Base-by-base conservation (phyloP, 2,888 invertebrate species). In the Drymonia ruficornis region DNA sequence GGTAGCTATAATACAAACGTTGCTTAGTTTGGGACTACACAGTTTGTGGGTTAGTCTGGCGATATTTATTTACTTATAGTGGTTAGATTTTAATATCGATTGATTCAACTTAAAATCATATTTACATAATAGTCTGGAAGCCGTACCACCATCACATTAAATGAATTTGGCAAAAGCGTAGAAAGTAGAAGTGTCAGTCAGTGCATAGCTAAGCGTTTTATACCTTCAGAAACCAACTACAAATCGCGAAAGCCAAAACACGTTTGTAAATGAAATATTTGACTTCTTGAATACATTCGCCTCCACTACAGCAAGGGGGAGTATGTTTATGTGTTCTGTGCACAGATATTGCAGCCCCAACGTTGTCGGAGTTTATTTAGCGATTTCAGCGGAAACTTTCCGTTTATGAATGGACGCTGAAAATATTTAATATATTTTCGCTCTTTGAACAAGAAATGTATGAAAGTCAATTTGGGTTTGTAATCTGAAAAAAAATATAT, bases 291-390 rank as follows among this genome's bases (percentile, higher is more conserved):
- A 48, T 48, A 48, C 34, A 29, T 38, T n/a, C 31, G 47, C 47
- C 43, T 42, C 48, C 31, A n/a, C n/a, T 46, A 36, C 28, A 34
- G 36, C 34, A 45, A 54, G 44, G 46, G 44, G 46, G 43, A 52
- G 45, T 47, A 44, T 34, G 52, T 52, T 44, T 36, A 28, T 47
- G 51, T 56, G 55, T 49, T 36, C 52, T 18, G 18, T 18, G 18
- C 43, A 53, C 55, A 34, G 55, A 52, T 53, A 52, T 43, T 50
- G 15, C 52, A 38, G 16, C 48, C 50, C 52, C 36, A 52, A 12
- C 18, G 18, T 2, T 12, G 43, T 1, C 43, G 12, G 19, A 18
- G 18, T 19, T 43, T 43, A 19, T 13, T 19, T 43, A 19, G 43
- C 43, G 11, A 43, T 43, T 43, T 43, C 43, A 19, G 12, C 7